Percentiles rank a stretch among this genome's conserved stretches.
phyloP scores from a whole-genome alignment of 2,888 invertebrate genomes.

The Troides oblongomaculatus region DNA sequence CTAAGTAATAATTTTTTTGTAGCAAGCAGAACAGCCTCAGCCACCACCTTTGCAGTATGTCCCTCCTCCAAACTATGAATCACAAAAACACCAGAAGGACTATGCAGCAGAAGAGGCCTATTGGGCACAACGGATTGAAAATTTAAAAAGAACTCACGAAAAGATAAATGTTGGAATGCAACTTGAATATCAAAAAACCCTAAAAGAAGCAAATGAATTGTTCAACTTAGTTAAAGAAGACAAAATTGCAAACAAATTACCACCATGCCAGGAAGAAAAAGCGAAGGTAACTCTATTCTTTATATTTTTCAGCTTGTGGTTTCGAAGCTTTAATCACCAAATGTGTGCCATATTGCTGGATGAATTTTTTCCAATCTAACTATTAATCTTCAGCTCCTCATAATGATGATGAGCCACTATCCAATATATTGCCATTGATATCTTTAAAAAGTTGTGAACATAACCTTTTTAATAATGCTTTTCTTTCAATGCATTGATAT shows the following conservation, averaged over 20 bases:
- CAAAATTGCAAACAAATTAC: slow-evolving; percentile 58
- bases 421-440: too few relatives aligned
- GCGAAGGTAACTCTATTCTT: slow-evolving; percentile 52
- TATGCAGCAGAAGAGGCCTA: slow-evolving; percentile 68
- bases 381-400: too few relatives aligned
- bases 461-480: neutral
- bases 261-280: slow-evolving; percentile 73
- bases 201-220: slow-evolving; percentile 68
- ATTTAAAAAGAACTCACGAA: slow-evolving; percentile 65
- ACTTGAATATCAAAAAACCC: slow-evolving; percentile 66
- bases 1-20: slow-evolving; percentile 31
- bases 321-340: too few relatives aligned
- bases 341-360: too few relatives aligned
- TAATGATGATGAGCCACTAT: too few relatives aligned
- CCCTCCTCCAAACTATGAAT: slow-evolving; percentile 53
- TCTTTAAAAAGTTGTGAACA: too few relatives aligned
- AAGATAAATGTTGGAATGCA: slow-evolving; percentile 69
- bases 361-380: too few relatives aligned
- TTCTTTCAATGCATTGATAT: neutral
- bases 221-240: slow-evolving; percentile 60
- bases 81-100: slow-evolving; percentile 52
- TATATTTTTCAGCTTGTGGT: neutral
- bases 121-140: slow-evolving; percentile 69
- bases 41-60: slow-evolving; percentile 47
- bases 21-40: slow-evolving; percentile 60